Base-by-base conservation (phyloP, 1,140 invertebrate genomes). In the Zelostemma sp. region DNA sequence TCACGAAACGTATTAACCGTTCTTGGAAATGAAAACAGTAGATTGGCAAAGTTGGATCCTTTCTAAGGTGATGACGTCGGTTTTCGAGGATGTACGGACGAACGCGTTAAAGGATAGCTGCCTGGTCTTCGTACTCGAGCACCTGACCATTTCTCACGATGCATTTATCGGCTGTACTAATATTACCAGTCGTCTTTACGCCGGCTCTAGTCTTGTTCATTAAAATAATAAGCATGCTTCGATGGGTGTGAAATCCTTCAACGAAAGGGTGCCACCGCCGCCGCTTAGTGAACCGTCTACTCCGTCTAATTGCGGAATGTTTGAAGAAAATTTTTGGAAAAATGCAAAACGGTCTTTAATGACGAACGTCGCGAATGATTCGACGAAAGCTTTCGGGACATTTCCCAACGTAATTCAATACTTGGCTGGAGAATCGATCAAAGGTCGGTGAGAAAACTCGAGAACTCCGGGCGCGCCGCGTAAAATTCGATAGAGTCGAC, bases 1-100 rank as follows among this genome's bases (percentile, higher is more conserved):
- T 81, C 81, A 80, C 50, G 77, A 75, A 82, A 77, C 75, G 74
- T 74, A 80, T 83, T 77, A 79, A 50, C 41, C 12, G 35, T 18
- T 21, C 49, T 16, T 43, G 35, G 11, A 16, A 70, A 60, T 76
- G 61, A 59, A 54, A 64, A 58, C 40, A 68, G 70, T 60, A 55
- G 62, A 67, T 67, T 60, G 59, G 55, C 25, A 38, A 53, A 59
- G 28, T 14, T 18, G 40, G 53, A 15, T 43, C 56, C 38, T 47
- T 57, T 51, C 33, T 6, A 4, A 54, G 31, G 18, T 8, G 21
- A 31, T 35, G 33, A 16, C 50, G 21, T 1, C 16, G 50, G 18
- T 25, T 33, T 8, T 1, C 40, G 35, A 50, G 15, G 25, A 43
- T 17, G 12, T 50, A 38, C 9, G 45, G 54, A 65, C 48, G 53